Evolutionary conservation across 2,113 vertebrate species (phyloP).

Genomic region (Actenoides hombroni): DNA sequence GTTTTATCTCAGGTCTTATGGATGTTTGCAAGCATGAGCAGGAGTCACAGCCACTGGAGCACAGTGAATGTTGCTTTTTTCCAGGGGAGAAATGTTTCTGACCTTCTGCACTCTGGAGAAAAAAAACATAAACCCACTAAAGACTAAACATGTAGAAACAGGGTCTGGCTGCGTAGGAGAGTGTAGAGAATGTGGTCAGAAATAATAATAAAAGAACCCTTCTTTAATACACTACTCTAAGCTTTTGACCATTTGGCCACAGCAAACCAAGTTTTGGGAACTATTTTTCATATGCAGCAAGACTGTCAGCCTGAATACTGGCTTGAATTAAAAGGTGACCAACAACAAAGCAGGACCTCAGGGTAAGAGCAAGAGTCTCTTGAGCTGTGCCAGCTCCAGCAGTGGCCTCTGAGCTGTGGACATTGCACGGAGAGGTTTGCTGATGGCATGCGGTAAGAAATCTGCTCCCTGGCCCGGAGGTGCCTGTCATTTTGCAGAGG

Average conservation of each 20-base stretch:
- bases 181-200: not conserved
- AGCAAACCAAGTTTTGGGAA: not conserved
- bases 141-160: not conserved
- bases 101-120: not conserved
- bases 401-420: not conserved
- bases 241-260: not conserved
- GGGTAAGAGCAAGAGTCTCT: not conserved
- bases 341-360: not conserved
- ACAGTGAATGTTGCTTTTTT: not conserved
- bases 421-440: not conserved
- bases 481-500: not conserved
- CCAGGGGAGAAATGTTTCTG: not conserved
- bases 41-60: not conserved
- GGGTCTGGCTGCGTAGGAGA: not conserved
- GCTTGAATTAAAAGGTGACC: not conserved
- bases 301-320: not conserved
- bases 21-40: rapidly evolving
- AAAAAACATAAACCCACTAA: not conserved
- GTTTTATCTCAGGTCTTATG: not conserved
- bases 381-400: not conserved
- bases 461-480: not conserved
- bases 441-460: not conserved
- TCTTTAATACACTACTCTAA: not conserved
- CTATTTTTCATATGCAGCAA: not conserved
- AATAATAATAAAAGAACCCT: not conserved